Conservation (phyloP, 2,888 invertebrate species). For the Aspidapion aeneum region DNA sequence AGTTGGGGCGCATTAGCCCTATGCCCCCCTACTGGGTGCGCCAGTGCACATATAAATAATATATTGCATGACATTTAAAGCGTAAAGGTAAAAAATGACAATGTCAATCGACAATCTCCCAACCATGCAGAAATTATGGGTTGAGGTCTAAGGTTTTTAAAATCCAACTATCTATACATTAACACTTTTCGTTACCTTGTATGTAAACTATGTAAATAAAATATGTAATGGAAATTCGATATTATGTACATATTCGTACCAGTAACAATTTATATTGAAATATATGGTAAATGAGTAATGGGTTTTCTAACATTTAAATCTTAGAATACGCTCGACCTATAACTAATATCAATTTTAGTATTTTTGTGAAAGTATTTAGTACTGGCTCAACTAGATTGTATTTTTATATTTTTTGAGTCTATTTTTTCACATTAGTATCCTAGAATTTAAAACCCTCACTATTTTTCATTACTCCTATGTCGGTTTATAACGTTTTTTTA, state of each 20-base stretch:
- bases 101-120: not conserved
- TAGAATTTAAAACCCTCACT: no score
- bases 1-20: no score
- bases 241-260: not conserved
- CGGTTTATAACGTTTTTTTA: no score
- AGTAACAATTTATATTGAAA: not conserved
- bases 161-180: not conserved
- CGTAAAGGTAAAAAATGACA: not conserved
- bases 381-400: constrained; percentile 20
- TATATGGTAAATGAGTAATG: not conserved
- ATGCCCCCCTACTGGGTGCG: no score
- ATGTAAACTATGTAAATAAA: no score
- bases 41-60: no score
- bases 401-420: no score
- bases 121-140: not conserved
- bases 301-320: not conserved
- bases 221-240: not conserved
- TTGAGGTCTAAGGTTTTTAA: not conserved
- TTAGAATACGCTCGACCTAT: constrained; percentile 18
- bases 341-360: constrained; percentile 21
- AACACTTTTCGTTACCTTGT: not conserved
- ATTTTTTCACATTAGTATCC: no score
- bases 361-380: constrained; percentile 28
- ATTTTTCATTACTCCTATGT: no score
- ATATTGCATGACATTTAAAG: not conserved